Evolutionary conservation across 1,140 invertebrate genomes (phyloP).

Genomic region (Paraescarpia echinospica): DNA sequence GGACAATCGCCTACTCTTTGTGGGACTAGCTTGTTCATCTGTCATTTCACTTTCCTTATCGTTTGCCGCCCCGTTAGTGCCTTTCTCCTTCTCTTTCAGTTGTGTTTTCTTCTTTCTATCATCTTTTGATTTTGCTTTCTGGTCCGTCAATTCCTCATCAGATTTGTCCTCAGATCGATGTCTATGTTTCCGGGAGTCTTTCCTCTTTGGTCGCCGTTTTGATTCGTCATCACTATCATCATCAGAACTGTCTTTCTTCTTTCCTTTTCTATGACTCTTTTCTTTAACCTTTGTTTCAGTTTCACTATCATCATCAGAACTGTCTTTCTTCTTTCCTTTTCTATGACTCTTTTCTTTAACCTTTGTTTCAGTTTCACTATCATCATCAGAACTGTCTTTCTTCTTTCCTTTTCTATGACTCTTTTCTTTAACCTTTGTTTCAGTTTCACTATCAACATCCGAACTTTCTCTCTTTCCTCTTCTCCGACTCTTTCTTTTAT

Average conservation of each 20-base stretch:
- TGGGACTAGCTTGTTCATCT: not conserved
- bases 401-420: not conserved
- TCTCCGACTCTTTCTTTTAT: not conserved
- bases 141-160: conserved; percentile 13
- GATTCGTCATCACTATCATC: not conserved
- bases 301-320: conserved; percentile 2
- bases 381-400: not conserved
- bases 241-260: not conserved
- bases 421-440: conserved; percentile 11
- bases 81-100: not conserved
- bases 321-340: not conserved
- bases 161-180: not conserved
- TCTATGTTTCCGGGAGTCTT: not conserved
- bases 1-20: not conserved
- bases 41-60: conserved; percentile 29
- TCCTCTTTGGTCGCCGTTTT: not conserved
- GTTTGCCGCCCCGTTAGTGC: not conserved
- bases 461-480: not conserved
- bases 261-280: not conserved
- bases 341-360: conserved; percentile 6
- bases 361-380: conserved; percentile 4
- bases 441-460: not conserved
- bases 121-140: conserved; percentile 20
- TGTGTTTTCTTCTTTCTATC: conserved; percentile 13
- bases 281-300: not conserved